Conservation (phyloP, 2,113 vertebrate genomes). For the Meles meles region DNA sequence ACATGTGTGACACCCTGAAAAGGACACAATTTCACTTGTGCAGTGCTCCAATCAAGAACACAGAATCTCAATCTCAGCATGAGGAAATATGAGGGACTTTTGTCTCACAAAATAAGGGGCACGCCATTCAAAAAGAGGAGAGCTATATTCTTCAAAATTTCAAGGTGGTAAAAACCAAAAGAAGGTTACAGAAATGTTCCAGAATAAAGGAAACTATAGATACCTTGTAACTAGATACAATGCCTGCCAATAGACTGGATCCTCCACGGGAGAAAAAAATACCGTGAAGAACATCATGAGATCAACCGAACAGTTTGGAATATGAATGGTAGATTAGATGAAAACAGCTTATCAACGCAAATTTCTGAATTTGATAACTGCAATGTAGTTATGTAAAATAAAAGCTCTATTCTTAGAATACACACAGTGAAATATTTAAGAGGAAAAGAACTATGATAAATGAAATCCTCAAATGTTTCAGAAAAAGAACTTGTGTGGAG, state of each 20-base stretch:
- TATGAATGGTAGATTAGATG: not conserved
- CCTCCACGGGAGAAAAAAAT: not conserved
- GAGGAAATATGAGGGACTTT: not conserved
- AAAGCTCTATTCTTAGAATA: not conserved
- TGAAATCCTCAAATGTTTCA: not conserved
- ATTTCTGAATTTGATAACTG: not conserved
- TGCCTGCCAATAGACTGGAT: not conserved
- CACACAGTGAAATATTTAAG: not conserved
- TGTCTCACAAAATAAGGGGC: not conserved
- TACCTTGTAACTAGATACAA: not conserved
- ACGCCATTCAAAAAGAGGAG: not conserved
- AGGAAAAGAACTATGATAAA: not conserved
- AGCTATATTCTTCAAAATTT: not conserved
- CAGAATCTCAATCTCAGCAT: not conserved
- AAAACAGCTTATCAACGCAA: not conserved
- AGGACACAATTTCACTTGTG: not conserved
- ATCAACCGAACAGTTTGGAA: not conserved
- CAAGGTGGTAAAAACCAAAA: not conserved
- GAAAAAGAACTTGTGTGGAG: not conserved
- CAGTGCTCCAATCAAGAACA: not conserved
- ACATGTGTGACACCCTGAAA: not conserved
- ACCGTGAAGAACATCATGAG: not conserved
- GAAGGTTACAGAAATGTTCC: not conserved
- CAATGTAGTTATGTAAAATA: not conserved
- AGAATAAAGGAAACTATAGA: not conserved